Evolutionary conservation across 2,113 vertebrate genomes (phyloP).

Genomic region (Coturnix japonica): DNA sequence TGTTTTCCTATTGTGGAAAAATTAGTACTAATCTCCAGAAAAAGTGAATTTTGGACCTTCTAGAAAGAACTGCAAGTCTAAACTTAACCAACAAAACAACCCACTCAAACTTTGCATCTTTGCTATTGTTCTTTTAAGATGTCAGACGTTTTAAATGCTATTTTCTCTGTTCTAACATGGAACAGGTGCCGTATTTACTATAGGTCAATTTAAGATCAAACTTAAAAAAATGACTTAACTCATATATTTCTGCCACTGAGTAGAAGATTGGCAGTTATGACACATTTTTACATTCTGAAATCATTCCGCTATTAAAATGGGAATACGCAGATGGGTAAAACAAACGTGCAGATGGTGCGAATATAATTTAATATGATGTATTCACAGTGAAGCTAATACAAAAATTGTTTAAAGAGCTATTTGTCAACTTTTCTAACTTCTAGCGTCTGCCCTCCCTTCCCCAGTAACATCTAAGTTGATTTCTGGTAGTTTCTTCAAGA

Average conservation of each 20-base stretch:
- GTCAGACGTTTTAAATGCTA: neutral
- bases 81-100: neutral
- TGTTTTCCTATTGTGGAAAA: neutral
- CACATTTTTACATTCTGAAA: neutral
- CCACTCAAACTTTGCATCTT: neutral
- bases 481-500: neutral
- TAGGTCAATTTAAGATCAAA: neutral
- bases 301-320: neutral
- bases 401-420: neutral
- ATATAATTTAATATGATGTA: neutral
- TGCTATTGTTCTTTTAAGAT: neutral
- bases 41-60: neutral
- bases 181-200: neutral
- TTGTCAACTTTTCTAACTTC: neutral
- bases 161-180: neutral
- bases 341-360: neutral
- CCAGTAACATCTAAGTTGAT: neutral
- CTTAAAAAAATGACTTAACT: neutral
- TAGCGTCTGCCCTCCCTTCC: neutral
- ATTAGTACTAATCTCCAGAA: neutral
- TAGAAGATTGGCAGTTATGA: neutral
- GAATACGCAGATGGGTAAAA: neutral
- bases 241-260: neutral
- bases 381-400: neutral
- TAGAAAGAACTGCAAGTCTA: neutral